Evolutionary conservation across 2,888 invertebrate species (phyloP).

Genomic region (Shargacucullia verbasci): DNA sequence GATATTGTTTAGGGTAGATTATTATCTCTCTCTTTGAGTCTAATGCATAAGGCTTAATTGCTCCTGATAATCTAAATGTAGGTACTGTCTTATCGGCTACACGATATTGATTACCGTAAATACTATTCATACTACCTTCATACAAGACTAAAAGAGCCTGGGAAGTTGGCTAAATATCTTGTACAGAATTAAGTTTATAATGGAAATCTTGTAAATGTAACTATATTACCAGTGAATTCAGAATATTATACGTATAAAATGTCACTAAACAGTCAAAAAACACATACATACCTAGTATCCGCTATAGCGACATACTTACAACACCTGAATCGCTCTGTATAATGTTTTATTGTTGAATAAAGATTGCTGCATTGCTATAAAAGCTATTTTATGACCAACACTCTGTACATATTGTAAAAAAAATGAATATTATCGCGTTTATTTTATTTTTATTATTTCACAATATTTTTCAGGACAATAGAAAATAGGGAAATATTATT

Average conservation of each 20-base stretch:
- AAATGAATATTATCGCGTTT: neutral
- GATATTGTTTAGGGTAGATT: too few species aligned
- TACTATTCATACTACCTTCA: too few species aligned
- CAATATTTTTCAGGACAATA: too few species aligned
- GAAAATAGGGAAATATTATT: too few species aligned
- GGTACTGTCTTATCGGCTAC: too few species aligned
- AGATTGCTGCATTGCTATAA: constrained; percentile 49
- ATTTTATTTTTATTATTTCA: neutral
- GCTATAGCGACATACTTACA: constrained; percentile 42
- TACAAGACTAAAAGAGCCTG: too few species aligned
- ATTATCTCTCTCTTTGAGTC: too few species aligned
- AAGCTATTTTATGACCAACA: constrained; percentile 38
- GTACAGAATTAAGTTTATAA: too few species aligned
- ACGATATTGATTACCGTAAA: too few species aligned
- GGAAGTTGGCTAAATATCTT: too few species aligned
- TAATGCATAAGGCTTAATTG: too few species aligned
- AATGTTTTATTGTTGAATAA: constrained; percentile 46
- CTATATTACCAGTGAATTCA: constrained; percentile 1
- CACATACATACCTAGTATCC: constrained; percentile 11
- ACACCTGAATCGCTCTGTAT: constrained; percentile 33
- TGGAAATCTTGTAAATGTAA: neutral
- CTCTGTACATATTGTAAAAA: constrained; percentile 3
- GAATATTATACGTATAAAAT: constrained; percentile 17
- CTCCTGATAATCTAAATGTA: too few species aligned
- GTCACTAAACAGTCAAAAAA: constrained; percentile 20